Evolutionary conservation across 2,113 vertebrate genomes (phyloP), one percentile per base, ranked within the genome.

Genomic region (Penelope pileata): DNA sequence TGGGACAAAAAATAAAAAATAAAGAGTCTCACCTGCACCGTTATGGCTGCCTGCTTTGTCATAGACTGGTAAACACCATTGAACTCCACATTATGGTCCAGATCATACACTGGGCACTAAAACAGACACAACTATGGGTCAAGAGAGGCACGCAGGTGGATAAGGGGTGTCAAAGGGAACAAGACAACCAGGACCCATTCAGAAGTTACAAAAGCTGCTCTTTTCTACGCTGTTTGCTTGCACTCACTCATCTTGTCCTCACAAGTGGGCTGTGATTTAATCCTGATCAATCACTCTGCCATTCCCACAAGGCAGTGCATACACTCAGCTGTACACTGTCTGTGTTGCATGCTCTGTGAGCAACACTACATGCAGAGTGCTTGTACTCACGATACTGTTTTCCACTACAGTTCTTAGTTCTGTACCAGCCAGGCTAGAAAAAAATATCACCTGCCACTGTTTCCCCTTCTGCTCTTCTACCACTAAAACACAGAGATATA

Each of bases 11-110:
- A 13, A 15, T 42, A 23, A 9, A 43, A 56, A 60, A 53, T 16
- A 23, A 70, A 67, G 4, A 68, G 47, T 90, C 98, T 98, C 75
- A 98, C 98, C 98, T 98, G 98, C 18, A 98, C 93, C 0, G 98
- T 98, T 91, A 98, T 98, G 47, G 98, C 97, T 78, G 98, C 98
- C 91, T 98, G 97, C 95, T 98, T 98, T 63, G 98, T 98, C 98
- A 98, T 98, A 64, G 98, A 98, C 92, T 98, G 98, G 87, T 98
- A 98, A 84, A 98, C 96, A 79, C 98, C 98, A 2, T 98, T 97
- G 86, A 98, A 98, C 86, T 98, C 98, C 95, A 98, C 98, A 0
- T 98, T 98, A 62, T 98, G 97, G 91, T 98, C 98, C 70, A 98
- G 95, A 68, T 98, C 98, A 66, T 98, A 98, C 42, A 98, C 98